Percentiles rank a stretch among this genome's conserved stretches.
Evolutionary conservation across 2,113 vertebrate species (phyloP).

Genomic region (Macrotis lagotis): DNA sequence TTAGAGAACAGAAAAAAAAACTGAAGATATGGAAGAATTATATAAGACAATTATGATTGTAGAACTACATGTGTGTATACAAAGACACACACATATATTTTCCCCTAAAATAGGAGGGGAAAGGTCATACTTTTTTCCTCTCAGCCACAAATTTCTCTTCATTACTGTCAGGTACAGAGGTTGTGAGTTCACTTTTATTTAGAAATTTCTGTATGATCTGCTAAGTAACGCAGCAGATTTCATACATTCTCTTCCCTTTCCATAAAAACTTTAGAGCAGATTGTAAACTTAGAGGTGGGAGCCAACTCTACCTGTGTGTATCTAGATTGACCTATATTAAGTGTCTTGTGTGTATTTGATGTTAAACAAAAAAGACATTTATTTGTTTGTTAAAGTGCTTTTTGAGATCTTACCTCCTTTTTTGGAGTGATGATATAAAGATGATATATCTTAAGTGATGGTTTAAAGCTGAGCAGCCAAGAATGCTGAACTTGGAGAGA

Average conservation of each 20-base stretch:
- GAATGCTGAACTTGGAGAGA: neutral
- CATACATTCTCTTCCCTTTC: neutral
- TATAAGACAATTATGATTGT: constrained; percentile 26
- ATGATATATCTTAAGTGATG: neutral
- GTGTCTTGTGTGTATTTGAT: constrained; percentile 10
- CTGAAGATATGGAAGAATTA: constrained; percentile 26
- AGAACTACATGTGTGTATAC: neutral
- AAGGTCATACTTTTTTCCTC: constrained; percentile 9
- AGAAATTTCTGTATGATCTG: constrained; percentile 40
- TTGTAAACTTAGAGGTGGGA: constrained; percentile 30
- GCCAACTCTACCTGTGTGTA: constrained; percentile 15
- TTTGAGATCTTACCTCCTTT: neutral
- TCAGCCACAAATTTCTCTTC: constrained; percentile 19
- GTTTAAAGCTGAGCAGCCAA: neutral
- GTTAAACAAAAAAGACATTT: constrained; percentile 45
- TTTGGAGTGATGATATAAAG: neutral
- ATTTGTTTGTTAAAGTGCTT: neutral
- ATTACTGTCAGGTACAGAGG: neutral
- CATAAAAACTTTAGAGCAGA: constrained; percentile 43
- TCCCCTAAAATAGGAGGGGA: constrained; percentile 8
- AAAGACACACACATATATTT: no score
- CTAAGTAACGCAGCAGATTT: neutral
- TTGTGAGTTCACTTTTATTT: constrained; percentile 40
- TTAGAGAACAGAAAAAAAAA: constrained; percentile 34
- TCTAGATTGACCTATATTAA: neutral